phyloP scores from a whole-genome alignment of 1,140 invertebrate species.

The Hermetia illucens region DNA sequence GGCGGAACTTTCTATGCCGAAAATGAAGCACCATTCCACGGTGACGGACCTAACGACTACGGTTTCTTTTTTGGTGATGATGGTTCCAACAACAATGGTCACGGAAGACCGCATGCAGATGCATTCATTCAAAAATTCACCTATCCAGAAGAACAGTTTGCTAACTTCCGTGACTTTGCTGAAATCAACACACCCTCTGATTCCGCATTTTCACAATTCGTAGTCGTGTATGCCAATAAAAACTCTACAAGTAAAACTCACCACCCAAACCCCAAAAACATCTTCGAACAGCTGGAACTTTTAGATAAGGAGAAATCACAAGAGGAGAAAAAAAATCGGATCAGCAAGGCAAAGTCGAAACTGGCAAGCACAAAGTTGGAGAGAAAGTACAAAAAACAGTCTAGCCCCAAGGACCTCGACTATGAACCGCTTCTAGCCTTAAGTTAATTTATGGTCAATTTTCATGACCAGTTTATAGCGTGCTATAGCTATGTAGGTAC shows the following conservation, averaged over 20 bases:
- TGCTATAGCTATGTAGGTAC: too few relatives aligned
- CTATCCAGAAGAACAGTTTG: conserved; percentile 59
- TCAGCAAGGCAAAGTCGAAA: conserved; percentile 46
- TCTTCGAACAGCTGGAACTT: conserved; percentile 61
- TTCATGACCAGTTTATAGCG: too few relatives aligned
- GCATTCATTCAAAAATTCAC: conserved; percentile 33
- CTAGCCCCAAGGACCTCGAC: conserved; percentile 29
- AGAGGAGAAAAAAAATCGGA: conserved; percentile 31
- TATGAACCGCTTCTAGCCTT: conserved; percentile 50
- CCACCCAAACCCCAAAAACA: conserved; percentile 55
- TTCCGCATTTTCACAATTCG: conserved; percentile 64
- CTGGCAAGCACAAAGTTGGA: conserved; percentile 45
- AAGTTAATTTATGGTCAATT: too few relatives aligned
- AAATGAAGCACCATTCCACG: conserved; percentile 33
- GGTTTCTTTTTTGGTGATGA: conserved; percentile 40
- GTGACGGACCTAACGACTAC: conserved; percentile 32
- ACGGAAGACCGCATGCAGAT: conserved; percentile 38
- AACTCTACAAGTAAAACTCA: conserved; percentile 39
- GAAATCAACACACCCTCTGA: conserved; percentile 72
- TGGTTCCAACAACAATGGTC: conserved; percentile 44
- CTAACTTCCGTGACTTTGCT: conserved; percentile 77
- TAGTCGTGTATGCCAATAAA: conserved; percentile 67
- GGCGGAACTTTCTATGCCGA: conserved; percentile 69
- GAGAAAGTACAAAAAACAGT: conserved; percentile 43
- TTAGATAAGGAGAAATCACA: conserved; percentile 42